Conservation (phyloP, 2,113 vertebrate genomes). For the Rousettus leschenaultii region DNA sequence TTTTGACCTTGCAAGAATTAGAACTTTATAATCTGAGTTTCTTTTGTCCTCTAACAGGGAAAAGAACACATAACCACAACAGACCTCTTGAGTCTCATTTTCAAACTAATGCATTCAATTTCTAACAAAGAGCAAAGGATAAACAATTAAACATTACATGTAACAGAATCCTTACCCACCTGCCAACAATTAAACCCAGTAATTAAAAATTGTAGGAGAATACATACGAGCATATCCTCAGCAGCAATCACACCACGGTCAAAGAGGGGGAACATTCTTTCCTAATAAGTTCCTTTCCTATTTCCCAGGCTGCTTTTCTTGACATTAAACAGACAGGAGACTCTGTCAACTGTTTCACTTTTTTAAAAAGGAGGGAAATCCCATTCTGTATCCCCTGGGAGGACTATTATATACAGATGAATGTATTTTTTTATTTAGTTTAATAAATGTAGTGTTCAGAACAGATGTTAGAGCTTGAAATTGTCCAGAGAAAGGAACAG, state of each 20-base stretch:
- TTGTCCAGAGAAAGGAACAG: slow-evolving; percentile 66
- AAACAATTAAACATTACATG: slow-evolving; percentile 79
- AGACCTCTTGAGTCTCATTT: slow-evolving; percentile 76
- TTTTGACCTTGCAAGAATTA: slow-evolving; percentile 63
- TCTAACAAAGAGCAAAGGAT: slow-evolving; percentile 79
- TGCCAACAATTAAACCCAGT: slow-evolving; percentile 78
- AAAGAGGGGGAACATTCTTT: slow-evolving; percentile 50
- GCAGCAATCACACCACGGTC: slow-evolving; percentile 42
- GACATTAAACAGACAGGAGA: slow-evolving; percentile 59
- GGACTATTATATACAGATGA: slow-evolving; percentile 67
- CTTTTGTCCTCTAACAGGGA: slow-evolving; percentile 69
- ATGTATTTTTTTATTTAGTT: slow-evolving; percentile 73
- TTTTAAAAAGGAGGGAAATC: slow-evolving; percentile 65
- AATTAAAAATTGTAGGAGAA: slow-evolving; percentile 78
- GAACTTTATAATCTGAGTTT: slow-evolving; percentile 67
- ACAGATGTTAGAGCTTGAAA: slow-evolving; percentile 73
- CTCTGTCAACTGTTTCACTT: slow-evolving; percentile 64
- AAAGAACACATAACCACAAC: slow-evolving; percentile 65
- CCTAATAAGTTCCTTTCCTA: slow-evolving; percentile 52
- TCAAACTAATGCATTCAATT: slow-evolving; percentile 77
- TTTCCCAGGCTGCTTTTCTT: slow-evolving; percentile 58
- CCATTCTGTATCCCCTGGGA: slow-evolving; percentile 46
- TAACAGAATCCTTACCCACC: slow-evolving; percentile 76
- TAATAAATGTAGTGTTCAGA: slow-evolving; percentile 68
- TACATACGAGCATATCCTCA: slow-evolving; percentile 67